These are phyloP conservation scores for Drosophila borborema DNA, from an alignment of 2,888 invertebrate species.

Conservation along the genomic window DNA sequence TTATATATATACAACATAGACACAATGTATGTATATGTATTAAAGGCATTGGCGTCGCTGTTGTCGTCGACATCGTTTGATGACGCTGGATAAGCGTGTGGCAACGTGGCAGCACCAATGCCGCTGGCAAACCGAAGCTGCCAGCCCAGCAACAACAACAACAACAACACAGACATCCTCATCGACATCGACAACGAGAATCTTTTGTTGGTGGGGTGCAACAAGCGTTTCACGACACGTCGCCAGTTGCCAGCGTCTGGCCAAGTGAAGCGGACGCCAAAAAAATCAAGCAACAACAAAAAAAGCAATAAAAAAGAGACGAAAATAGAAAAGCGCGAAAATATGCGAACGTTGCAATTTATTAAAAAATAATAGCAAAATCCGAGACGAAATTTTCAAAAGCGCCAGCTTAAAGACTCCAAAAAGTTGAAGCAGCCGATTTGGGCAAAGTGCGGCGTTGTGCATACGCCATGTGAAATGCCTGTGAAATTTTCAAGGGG, in stretches of 20 bases:
- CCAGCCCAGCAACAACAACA: slow-evolving; percentile 44
- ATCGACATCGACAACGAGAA: slow-evolving; percentile 31
- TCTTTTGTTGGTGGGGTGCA: slow-evolving; percentile 68
- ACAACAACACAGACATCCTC: slow-evolving; percentile 19
- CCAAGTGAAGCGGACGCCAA: slow-evolving; percentile 71
- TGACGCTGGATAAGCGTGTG: slow-evolving; percentile 75
- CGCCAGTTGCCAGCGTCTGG: slow-evolving; percentile 72
- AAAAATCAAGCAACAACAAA: slow-evolving; percentile 29
- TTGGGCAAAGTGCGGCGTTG: slow-evolving; percentile 16
- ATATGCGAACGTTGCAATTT: slow-evolving; percentile 59
- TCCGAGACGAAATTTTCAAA: slow-evolving; percentile 11
- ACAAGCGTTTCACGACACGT: slow-evolving; percentile 73
- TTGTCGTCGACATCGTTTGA: slow-evolving; percentile 74
- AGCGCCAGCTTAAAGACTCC: slow-evolving; percentile 14
- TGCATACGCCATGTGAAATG: slow-evolving; percentile 46
- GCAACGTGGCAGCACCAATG: slow-evolving; percentile 65
- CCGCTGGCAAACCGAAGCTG: slow-evolving; percentile 72
- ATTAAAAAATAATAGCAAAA: slow-evolving; percentile 64
- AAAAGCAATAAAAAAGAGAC: slow-evolving; percentile 20
- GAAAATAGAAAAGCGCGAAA: slow-evolving; percentile 57
- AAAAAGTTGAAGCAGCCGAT: slow-evolving; percentile 5
- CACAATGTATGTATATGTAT: neutral
- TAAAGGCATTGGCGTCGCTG: slow-evolving; percentile 47
- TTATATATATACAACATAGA: slow-evolving; percentile 2
- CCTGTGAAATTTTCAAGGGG: slow-evolving; percentile 12